Conservation (phyloP, 2,113 vertebrate species). For the Engraulis encrasicolus region DNA sequence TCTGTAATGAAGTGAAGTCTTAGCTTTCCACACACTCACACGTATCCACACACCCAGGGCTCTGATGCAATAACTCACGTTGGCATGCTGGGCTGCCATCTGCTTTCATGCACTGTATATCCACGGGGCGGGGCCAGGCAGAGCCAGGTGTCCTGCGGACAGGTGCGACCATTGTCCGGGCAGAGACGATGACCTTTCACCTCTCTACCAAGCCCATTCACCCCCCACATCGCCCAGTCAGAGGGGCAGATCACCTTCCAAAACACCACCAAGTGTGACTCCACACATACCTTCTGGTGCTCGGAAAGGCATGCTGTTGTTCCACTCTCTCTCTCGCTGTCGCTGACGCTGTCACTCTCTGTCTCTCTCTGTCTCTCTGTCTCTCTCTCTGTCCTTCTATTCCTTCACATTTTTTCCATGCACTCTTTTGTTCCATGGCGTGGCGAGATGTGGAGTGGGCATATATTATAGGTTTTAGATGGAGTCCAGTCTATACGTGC, state of each 20-base stretch:
- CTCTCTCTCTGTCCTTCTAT: not conserved
- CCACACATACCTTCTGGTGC: not conserved
- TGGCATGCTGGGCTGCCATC: conserved; percentile 47
- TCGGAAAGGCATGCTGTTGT: not conserved
- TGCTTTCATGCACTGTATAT: conserved; percentile 41
- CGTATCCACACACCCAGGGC: conserved; percentile 16
- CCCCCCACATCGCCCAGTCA: conserved; percentile 1
- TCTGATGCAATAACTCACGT: conserved; percentile 39
- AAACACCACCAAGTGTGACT: not conserved
- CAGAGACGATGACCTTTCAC: not conserved
- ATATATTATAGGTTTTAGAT: conserved; percentile 3
- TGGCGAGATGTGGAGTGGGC: not conserved
- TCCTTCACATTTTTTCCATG: conserved; percentile 10
- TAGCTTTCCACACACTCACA: not conserved
- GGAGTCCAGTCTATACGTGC: not conserved
- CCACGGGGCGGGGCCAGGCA: conserved; percentile 9
- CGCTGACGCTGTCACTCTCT: no score
- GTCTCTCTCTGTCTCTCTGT: not conserved
- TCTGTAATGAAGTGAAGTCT: not conserved
- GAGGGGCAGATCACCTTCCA: conserved; percentile 7
- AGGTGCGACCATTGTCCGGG: not conserved
- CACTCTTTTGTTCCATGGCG: not conserved
- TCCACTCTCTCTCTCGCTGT: not conserved
- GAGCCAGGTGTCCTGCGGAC: not conserved
- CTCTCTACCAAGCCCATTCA: no score